Base-by-base conservation (phyloP, 1,140 invertebrate genomes). In the Dufourea novaeangliae region DNA sequence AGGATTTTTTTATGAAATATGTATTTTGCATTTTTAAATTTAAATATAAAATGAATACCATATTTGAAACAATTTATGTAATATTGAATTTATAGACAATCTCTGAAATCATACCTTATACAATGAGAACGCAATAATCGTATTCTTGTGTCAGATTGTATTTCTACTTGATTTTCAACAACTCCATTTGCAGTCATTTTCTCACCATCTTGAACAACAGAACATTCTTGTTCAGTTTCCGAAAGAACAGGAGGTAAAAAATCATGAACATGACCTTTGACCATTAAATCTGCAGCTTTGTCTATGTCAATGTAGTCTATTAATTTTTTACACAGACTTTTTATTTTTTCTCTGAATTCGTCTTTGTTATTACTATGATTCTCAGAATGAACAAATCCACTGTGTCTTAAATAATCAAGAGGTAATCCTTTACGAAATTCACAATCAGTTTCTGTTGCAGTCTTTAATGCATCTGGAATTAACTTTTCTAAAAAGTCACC, bases 401-500 rank as follows among this genome's bases (percentile, higher is more conserved):
- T 93, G 84, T 96, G 93, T 54, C 94, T 94, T 62, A 96, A 93
- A 80, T 96, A 97, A 91, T 97, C 93, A 46, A 95, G 86, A 1
- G 98, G 98, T 17, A 99, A 87, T 25, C 97, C 97, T 88, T 94
- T 91, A 61, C 98, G 94, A 78, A 97, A 95, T 34, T 95, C 94
- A 0, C 95, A 78, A 92, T 97, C 94, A 79, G 95, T 93, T 79
- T 94, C 92, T 20, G 96, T 94, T 0, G 97, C 97, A 56, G 92
- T 89, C 86, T 96, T 92, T 59, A 99, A 83, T 0, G 97, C 97
- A 68, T 93, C 88, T 2, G 97, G 97, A 50, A 99, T 78, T n/a
- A 96, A 86, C 91, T 96, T 95, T 90, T 98, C 95, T 59, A 99
- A 91, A 12, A 98, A 94, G 93, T 99, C 97, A 66, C 94, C 96